These are phyloP conservation scores for Asobara japonica DNA, from an alignment of 1,140 invertebrate species.

Conservation along the genomic window DNA sequence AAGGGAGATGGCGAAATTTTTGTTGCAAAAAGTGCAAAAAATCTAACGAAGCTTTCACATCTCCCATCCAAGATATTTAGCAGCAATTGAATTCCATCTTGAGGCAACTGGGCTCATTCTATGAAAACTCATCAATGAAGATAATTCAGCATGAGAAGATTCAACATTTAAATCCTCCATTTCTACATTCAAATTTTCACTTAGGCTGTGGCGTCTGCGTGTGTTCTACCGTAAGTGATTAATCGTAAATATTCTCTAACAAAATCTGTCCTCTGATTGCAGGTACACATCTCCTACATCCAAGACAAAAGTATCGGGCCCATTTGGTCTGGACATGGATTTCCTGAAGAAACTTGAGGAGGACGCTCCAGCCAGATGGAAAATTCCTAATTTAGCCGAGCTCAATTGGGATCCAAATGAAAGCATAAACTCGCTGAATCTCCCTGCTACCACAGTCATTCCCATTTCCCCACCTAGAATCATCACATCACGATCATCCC, in stretches of 20 bases:
- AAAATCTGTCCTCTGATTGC: constrained; percentile 20
- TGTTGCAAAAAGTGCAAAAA: no score
- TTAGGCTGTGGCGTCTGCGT: not conserved
- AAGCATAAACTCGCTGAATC: constrained; percentile 44
- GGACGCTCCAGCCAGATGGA: constrained; percentile 56
- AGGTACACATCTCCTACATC: constrained; percentile 53
- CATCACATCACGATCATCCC: constrained; percentile 52
- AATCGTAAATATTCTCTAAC: not conserved
- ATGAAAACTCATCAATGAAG: not conserved
- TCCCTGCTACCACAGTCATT: constrained; percentile 52
- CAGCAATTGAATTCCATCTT: no score
- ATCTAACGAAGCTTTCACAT: no score
- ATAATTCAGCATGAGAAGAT: not conserved
- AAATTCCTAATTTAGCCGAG: constrained; percentile 65
- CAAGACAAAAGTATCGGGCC: constrained; percentile 68
- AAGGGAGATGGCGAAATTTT: no score
- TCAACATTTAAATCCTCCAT: not conserved
- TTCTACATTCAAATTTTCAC: no score
- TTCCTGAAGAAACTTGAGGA: constrained; percentile 72
- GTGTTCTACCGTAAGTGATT: not conserved
- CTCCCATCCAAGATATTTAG: no score
- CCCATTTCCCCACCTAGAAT: constrained; percentile 67
- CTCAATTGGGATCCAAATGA: constrained; percentile 60
- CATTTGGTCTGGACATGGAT: constrained; percentile 77
- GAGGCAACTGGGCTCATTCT: no score